Percentiles rank a stretch among this genome's conserved stretches.
phyloP scores from a whole-genome alignment of 1,140 invertebrate species.

The Aphis gossypii region DNA sequence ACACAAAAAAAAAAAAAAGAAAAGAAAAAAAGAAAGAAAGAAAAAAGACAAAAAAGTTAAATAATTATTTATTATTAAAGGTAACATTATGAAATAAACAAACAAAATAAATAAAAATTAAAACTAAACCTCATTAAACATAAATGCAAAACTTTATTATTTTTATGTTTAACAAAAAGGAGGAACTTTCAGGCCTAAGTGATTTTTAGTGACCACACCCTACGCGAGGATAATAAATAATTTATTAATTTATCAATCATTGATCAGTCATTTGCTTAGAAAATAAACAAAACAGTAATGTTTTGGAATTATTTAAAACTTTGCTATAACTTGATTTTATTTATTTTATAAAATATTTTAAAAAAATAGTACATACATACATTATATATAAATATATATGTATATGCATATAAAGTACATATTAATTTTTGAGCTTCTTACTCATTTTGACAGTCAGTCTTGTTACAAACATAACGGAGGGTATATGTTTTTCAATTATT shows the following conservation, averaged over 20 bases:
- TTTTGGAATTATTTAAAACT: slow-evolving; percentile 37
- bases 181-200: slow-evolving; percentile 49
- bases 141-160: slow-evolving; percentile 32
- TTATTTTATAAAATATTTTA: slow-evolving; percentile 29
- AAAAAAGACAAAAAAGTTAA: slow-evolving; percentile 8
- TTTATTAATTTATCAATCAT: slow-evolving; percentile 47
- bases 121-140: slow-evolving; percentile 56
- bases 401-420: slow-evolving; percentile 29
- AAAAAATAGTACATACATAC: slow-evolving; percentile 31
- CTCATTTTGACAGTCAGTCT: slow-evolving; percentile 54
- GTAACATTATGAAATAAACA: slow-evolving; percentile 46
- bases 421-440: slow-evolving; percentile 54
- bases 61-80: slow-evolving; percentile 22
- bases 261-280: slow-evolving; percentile 52
- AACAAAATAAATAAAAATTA: slow-evolving; percentile 47
- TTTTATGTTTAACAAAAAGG: slow-evolving; percentile 47
- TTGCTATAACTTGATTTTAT: slow-evolving; percentile 23
- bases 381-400: neutral
- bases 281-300: slow-evolving; percentile 46
- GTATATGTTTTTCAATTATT: slow-evolving; percentile 34
- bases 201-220: slow-evolving; percentile 14
- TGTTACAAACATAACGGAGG: slow-evolving; percentile 37
- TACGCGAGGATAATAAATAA: slow-evolving; percentile 51
- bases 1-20: neutral
- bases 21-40: neutral